phyloP scores from a whole-genome alignment of 2,797 vertebrate genomes.

The Scyliorhinus canicula region DNA sequence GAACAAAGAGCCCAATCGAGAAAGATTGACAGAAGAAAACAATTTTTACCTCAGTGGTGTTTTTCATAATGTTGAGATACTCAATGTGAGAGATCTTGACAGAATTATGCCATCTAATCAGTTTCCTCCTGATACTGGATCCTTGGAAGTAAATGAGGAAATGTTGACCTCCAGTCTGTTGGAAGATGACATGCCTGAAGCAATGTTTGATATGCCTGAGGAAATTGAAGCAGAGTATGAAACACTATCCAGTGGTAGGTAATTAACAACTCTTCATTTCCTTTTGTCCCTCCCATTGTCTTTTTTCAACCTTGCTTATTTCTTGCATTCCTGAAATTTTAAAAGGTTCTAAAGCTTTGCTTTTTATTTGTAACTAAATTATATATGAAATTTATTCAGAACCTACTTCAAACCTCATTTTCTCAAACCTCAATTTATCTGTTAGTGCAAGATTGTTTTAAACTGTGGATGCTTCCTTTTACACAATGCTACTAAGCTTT shows the following conservation, averaged over 20 bases:
- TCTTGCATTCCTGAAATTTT: neutral
- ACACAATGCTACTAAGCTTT: neutral
- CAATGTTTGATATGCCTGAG: slow-evolving; percentile 33
- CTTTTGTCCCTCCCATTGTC: neutral
- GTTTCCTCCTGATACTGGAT: neutral
- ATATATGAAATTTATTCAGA: neutral
- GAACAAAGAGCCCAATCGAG: neutral
- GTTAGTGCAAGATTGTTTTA: neutral
- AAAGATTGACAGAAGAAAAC: neutral
- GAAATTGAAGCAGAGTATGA: neutral
- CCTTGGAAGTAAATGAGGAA: neutral
- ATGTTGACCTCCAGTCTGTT: slow-evolving; percentile 4
- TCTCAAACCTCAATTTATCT: no score
- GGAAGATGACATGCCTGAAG: slow-evolving; percentile 18
- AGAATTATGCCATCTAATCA: neutral
- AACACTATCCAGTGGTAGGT: neutral
- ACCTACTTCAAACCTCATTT: neutral
- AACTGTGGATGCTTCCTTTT: neutral
- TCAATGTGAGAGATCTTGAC: neutral
- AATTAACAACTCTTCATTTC: neutral
- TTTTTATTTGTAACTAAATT: neutral
- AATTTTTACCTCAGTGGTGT: neutral
- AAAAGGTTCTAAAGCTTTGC: neutral
- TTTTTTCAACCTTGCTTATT: no score
- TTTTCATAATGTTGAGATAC: neutral